These are phyloP conservation scores for Liolophura sinensis DNA, from an alignment of 1,140 invertebrate genomes.

Conservation along the genomic window DNA sequence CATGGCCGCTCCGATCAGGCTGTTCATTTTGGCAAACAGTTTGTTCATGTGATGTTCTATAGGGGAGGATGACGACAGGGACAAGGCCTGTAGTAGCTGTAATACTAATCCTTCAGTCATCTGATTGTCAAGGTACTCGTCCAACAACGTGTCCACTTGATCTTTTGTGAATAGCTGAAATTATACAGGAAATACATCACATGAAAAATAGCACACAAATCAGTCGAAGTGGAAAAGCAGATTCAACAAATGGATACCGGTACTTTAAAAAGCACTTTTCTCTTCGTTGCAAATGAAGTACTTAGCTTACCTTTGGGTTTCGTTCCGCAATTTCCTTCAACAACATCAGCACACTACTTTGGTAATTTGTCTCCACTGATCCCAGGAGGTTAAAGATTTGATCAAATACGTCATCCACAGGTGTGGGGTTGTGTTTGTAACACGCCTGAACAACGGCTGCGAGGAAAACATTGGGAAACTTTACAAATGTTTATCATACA, in stretches of 20 bases:
- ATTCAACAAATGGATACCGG: not conserved
- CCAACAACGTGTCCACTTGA: slow-evolving; percentile 7
- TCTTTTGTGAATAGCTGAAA: slow-evolving; percentile 14
- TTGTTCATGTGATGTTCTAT: slow-evolving; percentile 10
- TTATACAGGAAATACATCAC: not conserved
- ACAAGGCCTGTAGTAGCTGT: slow-evolving; percentile 6
- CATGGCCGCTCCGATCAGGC: not conserved
- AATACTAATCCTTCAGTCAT: slow-evolving; percentile 2
- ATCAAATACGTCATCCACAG: slow-evolving; percentile 12
- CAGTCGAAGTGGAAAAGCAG: not conserved
- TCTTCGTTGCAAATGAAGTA: not conserved
- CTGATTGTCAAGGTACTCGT: slow-evolving; percentile 6
- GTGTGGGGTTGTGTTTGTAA: slow-evolving; percentile 13
- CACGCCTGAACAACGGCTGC: slow-evolving; percentile 1
- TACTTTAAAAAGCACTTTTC: not conserved
- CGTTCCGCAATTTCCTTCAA: slow-evolving; percentile 13
- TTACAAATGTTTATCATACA: too few species aligned
- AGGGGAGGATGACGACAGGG: slow-evolving; percentile 9
- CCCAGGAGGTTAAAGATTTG: slow-evolving; percentile 10
- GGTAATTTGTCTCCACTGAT: slow-evolving; percentile 5
- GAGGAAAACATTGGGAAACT: not conserved
- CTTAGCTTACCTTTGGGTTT: slow-evolving; percentile 15
- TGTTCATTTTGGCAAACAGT: slow-evolving; percentile 4
- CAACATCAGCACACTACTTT: slow-evolving; percentile 3
- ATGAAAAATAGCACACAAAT: not conserved